Conservation (phyloP, 2,113 vertebrate species). For the Mesitornis unicolor region DNA sequence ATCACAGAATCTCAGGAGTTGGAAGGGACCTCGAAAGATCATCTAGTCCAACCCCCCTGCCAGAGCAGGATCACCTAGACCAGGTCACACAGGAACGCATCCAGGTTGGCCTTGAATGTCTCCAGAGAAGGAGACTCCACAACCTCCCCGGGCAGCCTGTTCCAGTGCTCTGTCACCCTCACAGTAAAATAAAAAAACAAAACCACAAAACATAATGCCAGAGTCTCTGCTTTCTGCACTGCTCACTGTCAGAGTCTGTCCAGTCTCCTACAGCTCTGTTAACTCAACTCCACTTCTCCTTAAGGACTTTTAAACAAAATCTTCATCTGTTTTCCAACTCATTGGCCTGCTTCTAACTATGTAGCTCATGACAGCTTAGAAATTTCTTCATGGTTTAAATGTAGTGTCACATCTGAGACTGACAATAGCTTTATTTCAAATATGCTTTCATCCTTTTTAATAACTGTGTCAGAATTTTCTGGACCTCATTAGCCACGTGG, state of each 20-base stretch:
- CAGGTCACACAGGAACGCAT: too few species aligned
- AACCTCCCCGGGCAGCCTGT: too few species aligned
- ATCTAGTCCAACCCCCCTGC: too few species aligned
- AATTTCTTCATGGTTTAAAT: neutral
- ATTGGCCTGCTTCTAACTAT: neutral
- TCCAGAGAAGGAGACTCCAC: too few species aligned
- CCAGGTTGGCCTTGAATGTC: too few species aligned
- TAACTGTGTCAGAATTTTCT: neutral
- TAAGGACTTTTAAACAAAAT: neutral
- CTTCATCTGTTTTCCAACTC: neutral
- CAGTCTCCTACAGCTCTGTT: fast-evolving
- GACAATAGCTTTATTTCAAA: neutral
- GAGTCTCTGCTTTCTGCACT: neutral
- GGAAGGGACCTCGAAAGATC: too few species aligned
- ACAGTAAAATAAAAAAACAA: too few species aligned
- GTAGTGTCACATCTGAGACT: neutral
- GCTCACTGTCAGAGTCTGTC: neutral
- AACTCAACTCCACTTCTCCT: neutral
- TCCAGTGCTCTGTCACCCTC: too few species aligned
- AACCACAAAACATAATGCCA: too few species aligned
- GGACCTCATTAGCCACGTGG: neutral
- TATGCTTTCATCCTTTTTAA: neutral
- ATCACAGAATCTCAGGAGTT: too few species aligned
- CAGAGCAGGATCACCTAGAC: too few species aligned
- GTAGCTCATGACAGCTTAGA: neutral